These are phyloP conservation scores for Tarsius wallacei DNA, from an alignment of 2,797 vertebrate genomes.

Conservation along the genomic window DNA sequence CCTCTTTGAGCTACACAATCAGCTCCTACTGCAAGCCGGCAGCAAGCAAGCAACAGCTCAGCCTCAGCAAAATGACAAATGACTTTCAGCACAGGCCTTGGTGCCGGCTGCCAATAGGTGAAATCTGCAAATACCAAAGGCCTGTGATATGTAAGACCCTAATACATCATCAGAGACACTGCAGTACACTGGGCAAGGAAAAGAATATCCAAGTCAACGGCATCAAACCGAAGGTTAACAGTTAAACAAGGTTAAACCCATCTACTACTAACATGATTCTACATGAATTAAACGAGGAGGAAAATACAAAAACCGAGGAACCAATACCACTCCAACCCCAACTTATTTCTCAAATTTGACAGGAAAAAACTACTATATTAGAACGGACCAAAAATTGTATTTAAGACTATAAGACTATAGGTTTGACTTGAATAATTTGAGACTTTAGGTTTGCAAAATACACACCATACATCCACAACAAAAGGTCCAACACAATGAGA, in stretches of 20 bases:
- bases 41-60: background rate
- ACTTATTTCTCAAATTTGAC: background rate
- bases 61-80: conserved; percentile 17
- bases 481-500: background rate
- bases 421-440: conserved; percentile 18
- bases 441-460: conserved; percentile 39
- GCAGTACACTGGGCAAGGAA: background rate
- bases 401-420: background rate
- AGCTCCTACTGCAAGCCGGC: background rate
- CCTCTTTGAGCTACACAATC: background rate
- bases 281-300: background rate
- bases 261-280: background rate
- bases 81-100: background rate
- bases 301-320: background rate
- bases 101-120: background rate
- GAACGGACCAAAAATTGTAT: background rate
- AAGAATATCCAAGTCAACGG: background rate
- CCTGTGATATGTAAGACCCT: background rate
- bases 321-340: background rate
- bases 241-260: background rate
- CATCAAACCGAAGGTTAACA: conserved; percentile 15
- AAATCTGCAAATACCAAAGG: conserved; percentile 28
- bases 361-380: conserved; percentile 12
- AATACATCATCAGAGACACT: background rate
- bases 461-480: background rate